Evolutionary conservation across 1,140 invertebrate genomes (phyloP), one percentile per base, ranked within the genome.

Genomic region (Formica selysi): DNA sequence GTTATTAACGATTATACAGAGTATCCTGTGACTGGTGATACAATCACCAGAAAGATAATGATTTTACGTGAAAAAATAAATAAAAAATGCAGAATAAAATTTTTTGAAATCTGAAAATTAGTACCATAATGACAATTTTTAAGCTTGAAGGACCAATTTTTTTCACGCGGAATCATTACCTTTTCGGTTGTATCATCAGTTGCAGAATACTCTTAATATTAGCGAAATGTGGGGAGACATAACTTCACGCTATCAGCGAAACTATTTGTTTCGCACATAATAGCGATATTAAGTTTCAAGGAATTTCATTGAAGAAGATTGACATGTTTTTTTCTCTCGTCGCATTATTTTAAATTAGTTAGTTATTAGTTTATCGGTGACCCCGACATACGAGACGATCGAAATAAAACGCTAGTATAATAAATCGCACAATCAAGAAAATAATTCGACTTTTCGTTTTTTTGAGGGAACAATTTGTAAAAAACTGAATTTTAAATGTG

Each of bases 201-300:
- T 51, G 4, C 10, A 51, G 48, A 16, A 6, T 51, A 51, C 16
- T 51, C 48, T 19, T 4, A 51, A 51, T 19, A 51, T 48, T 73
- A 10, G 0, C 16, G 22, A 76, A 76, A 59, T 2, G 16, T 59
- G 54, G 22, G 6, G 11, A 38, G 5, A 16, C 22, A 29, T 10
- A 22, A n/a, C 8, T 10, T 44, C 10, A 2, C 22, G 36, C 36
- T 19, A 26, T 38, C 3, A 3, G 13, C 10, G 16, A 54, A 29
- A 29, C 67, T 32, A 8, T 10, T 73, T 74, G 16, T 74, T 59
- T 59, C 36, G 32, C 32, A 38, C 13, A 0, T 59, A 22, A 59
- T 76, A 59, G 19, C 19, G 11, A 57, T 62, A 41, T 76, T 38
- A 38, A 41, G 26, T 59, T 61, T 38, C 32, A n/a, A 74, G 11